phyloP scores from a whole-genome alignment of 2,888 invertebrate species.

The Drosophila lacicola region DNA sequence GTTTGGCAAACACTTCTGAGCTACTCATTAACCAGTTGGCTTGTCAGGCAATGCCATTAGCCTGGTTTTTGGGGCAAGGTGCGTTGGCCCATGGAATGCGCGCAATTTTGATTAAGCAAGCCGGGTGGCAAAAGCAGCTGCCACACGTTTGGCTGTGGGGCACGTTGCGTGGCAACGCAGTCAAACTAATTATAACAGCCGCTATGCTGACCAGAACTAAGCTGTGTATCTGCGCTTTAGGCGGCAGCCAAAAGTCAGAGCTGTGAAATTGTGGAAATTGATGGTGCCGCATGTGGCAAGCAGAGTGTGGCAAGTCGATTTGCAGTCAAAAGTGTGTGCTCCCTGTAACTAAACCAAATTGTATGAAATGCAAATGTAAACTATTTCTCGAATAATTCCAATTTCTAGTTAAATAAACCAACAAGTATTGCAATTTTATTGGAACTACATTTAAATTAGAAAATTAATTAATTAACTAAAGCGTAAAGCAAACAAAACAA shows the following conservation, averaged over 20 bases:
- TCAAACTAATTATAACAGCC: slow-evolving; percentile 54
- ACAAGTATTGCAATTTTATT: no score
- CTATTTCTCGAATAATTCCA: background rate
- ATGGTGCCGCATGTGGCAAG: slow-evolving; percentile 16
- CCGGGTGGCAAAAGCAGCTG: slow-evolving; percentile 16
- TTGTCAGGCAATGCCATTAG: slow-evolving; percentile 40
- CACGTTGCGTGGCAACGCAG: slow-evolving; percentile 40
- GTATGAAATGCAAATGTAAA: no score
- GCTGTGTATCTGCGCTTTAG: slow-evolving; percentile 23
- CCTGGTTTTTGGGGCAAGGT: slow-evolving; percentile 9
- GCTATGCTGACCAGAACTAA: slow-evolving; percentile 14
- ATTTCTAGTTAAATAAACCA: background rate
- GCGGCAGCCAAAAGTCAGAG: slow-evolving; percentile 20
- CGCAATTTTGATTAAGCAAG: slow-evolving; percentile 50
- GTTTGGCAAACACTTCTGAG: slow-evolving; percentile 21
- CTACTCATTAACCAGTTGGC: slow-evolving; percentile 24
- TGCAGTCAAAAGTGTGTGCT: no score
- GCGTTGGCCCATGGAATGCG: slow-evolving; percentile 22
- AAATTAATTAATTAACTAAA: slow-evolving; percentile 10
- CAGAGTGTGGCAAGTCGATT: slow-evolving; percentile 19
- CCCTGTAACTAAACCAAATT: no score
- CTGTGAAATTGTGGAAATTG: slow-evolving; percentile 28
- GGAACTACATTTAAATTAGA: background rate
- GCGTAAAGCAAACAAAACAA: background rate
- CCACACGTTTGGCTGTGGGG: slow-evolving; percentile 28